Base-by-base conservation (phyloP, 2,888 invertebrate species). In the Aleiodes testaceus region DNA sequence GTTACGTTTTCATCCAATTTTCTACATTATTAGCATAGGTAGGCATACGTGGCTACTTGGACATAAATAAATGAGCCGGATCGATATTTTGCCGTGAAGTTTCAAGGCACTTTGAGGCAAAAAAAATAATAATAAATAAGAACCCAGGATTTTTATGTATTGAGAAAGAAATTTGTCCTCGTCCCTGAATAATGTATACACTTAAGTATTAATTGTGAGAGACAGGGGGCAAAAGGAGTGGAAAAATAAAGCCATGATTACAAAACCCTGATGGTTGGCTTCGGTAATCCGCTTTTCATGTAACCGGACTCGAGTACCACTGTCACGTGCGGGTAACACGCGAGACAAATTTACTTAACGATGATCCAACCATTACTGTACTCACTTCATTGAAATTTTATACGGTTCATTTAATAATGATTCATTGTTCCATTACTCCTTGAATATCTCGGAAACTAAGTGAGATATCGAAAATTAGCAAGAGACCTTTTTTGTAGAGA, bases 281-380 rank as follows among this genome's bases (percentile, higher is more conserved):
- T 85, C 85, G 74, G 77, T 81, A 82, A 86, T 82, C 82, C 75
- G 76, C 79, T 84, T 84, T 85, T 85, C 80, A 84, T 80, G 81
- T 84, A 85, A 85, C 79, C 72, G 75, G 59, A 81, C 79, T 76
- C 76, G 73, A 71, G 74, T 67, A 69, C 78, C 77, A 79, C 79
- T 67, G 71, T 78, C 77, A 79, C 79, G 78, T 79, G 81, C 78
- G 80, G 5, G 36, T 59, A 11, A 36, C 74, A 69, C 74, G 77
- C 73, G 65, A 42, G 30, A 44, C 61, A 44, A 70, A 74, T 75
- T 77, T 72, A 72, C 71, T 74, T 72, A 72, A 74, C 30, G 53
- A 26, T 49, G 14, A 16, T 49, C 49, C 49, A 55, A n/a, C 53
- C 14, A 63, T 64, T 59, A 20, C n/a, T 16, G 26, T 69, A 26